Evolutionary conservation across 2,113 vertebrate genomes (phyloP), one percentile per base, ranked within the genome.

Genomic region (Tinamus guttatus): DNA sequence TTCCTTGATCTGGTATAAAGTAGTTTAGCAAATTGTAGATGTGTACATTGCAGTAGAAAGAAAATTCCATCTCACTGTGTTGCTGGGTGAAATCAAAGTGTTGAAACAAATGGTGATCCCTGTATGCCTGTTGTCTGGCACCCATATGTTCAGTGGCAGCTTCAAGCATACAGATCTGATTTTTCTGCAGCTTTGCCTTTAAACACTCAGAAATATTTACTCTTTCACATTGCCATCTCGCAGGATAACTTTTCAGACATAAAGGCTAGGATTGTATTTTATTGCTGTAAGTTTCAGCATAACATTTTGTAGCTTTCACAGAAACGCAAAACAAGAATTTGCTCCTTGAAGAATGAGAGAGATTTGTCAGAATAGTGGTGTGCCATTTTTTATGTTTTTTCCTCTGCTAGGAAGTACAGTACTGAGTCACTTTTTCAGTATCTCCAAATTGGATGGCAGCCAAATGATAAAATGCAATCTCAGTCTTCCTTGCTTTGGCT

Each of bases 181-280:
- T 95, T 91, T 91, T 54, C 84, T 96, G 96, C 95, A 90, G 93
- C 89, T 96, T 94, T 95, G 45, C 76, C 51, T 84, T 87, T 67
- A 41, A 83, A 64, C 1, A 5, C 64, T 71, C 24, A 41, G 41
- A 67, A 9, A 81, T 74, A 36, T 87, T 95, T 62, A 25, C 47
- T 81, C 51, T 71, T 38, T 85, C 38, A 47, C 54, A 56, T 74
- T 78, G 70, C 74, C 75, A 34, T 54, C 62, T 63, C 41, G 56
- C 51, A 67, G 90, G 89, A 75, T 94, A 94, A 70, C 64, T 96
- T 96, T 93, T 91, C 94, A 94, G 79, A 34, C 56, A 17, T 34
- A 41, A 95, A 87, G 10, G 27, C 54, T 80, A 19, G 91, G 91
- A 47, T 91, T 85, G 60, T 70, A 54, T 94, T 93, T 96, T 93